phyloP scores from a whole-genome alignment of 2,888 invertebrate genomes.

The Drosophila testacea region DNA sequence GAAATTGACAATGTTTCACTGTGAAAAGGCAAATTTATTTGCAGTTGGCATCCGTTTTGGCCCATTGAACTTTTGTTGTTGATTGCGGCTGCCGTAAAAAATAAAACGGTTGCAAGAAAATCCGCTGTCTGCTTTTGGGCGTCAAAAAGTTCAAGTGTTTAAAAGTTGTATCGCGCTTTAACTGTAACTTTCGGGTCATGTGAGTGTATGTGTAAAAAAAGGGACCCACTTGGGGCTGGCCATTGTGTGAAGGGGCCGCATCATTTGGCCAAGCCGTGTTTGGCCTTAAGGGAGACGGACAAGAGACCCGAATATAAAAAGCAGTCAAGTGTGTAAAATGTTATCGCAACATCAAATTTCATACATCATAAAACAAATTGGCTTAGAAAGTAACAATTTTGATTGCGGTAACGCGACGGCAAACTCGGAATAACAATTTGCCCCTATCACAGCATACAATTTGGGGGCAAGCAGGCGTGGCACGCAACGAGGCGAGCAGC shows the following conservation, averaged over 20 bases:
- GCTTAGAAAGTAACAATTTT: constrained; percentile 82
- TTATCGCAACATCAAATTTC: constrained; percentile 83
- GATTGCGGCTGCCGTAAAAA: constrained; percentile 60
- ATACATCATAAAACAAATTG: constrained; percentile 83
- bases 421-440: constrained; percentile 64
- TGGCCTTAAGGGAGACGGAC: background rate
- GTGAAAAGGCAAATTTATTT: constrained; percentile 75
- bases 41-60: constrained; percentile 64
- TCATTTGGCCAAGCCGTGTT: constrained; percentile 14
- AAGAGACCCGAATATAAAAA: constrained; percentile 59
- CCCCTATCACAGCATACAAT: constrained; percentile 21
- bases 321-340: constrained; percentile 78
- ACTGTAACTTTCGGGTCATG: constrained; percentile 16
- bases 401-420: constrained; percentile 76
- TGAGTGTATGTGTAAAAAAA: constrained; percentile 18
- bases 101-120: constrained; percentile 14
- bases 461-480: constrained; percentile 56
- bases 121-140: constrained; percentile 30
- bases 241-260: constrained; percentile 22
- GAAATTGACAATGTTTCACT: constrained; percentile 78
- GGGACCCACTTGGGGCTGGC: constrained; percentile 25
- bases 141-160: constrained; percentile 37
- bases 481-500: constrained; percentile 64
- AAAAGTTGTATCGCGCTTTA: constrained; percentile 47
- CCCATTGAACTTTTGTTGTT: constrained; percentile 75